These are phyloP conservation scores for Apoderus coryli DNA, from an alignment of 2,888 invertebrate species.

Conservation along the genomic window DNA sequence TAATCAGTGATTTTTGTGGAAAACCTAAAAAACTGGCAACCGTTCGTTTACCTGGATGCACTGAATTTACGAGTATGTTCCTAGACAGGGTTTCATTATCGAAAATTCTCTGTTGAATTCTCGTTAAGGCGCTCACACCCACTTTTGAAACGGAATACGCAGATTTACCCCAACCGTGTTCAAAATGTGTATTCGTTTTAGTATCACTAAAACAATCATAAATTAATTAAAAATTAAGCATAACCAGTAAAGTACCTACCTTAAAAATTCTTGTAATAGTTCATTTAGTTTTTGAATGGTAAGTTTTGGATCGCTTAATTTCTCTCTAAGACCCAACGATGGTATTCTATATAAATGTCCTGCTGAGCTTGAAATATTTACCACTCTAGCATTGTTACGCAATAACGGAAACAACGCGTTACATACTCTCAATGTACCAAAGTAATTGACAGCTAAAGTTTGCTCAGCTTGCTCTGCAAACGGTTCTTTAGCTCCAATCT, in stretches of 20 bases:
- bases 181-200: slow-evolving; percentile 20
- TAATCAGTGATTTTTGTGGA: too few species aligned
- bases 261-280: slow-evolving; percentile 52
- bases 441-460: slow-evolving; percentile 57
- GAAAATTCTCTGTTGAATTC: slow-evolving; percentile 49
- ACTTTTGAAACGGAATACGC: slow-evolving; percentile 63
- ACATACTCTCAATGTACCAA: slow-evolving; percentile 46
- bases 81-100: slow-evolving; percentile 33
- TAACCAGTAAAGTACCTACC: slow-evolving; percentile 29
- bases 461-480: slow-evolving; percentile 52
- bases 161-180: slow-evolving; percentile 31
- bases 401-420: slow-evolving; percentile 57
- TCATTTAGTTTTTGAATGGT: slow-evolving; percentile 44
- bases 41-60: slow-evolving; percentile 43
- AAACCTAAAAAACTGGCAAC: slow-evolving; percentile 22
- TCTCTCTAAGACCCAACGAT: slow-evolving; percentile 38
- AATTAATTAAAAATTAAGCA: neutral
- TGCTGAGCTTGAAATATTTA: slow-evolving; percentile 58
- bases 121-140: slow-evolving; percentile 50
- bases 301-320: slow-evolving; percentile 39
- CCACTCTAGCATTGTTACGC: slow-evolving; percentile 52
- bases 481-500: slow-evolving; percentile 42
- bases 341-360: slow-evolving; percentile 49
- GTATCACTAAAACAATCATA: slow-evolving; percentile 20
- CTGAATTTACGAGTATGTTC: slow-evolving; percentile 53